Conservation (phyloP, 1,140 invertebrate species). For the Periplaneta americana region DNA sequence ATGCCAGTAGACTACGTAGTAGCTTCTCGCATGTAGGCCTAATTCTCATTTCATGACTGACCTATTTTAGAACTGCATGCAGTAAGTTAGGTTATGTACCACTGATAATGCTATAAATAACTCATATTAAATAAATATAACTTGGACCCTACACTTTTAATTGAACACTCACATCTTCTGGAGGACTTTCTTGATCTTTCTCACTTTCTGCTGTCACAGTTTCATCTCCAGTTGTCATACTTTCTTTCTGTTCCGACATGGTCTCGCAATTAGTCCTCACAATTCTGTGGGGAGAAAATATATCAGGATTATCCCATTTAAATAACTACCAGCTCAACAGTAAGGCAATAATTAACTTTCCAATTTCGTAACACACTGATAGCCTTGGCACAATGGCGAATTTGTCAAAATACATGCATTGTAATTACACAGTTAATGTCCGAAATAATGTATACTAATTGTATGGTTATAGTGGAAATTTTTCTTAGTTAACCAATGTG, state of each 20-base stretch:
- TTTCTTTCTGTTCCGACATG: background rate
- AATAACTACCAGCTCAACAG: too few species aligned
- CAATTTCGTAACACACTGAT: background rate
- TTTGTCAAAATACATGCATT: background rate
- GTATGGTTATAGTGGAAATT: background rate
- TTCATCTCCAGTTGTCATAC: background rate
- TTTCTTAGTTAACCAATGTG: background rate
- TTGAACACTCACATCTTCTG: background rate
- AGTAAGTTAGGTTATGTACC: too few species aligned
- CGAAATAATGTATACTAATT: background rate
- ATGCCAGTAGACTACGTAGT: too few species aligned
- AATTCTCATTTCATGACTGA: too few species aligned
- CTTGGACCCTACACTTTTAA: too few species aligned
- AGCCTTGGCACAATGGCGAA: background rate
- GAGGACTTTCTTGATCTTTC: background rate
- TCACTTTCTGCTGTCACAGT: background rate
- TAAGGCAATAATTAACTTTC: background rate
- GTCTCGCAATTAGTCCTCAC: background rate
- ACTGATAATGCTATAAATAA: too few species aligned
- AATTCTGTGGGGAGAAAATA: background rate
- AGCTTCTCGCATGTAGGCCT: too few species aligned
- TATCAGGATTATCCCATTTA: background rate
- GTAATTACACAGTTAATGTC: background rate
- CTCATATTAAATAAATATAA: too few species aligned
- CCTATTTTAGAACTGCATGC: too few species aligned